Percentiles rank a stretch among this genome's conserved stretches.
These are phyloP conservation scores for Hyposoter didymator DNA, from an alignment of 2,888 invertebrate genomes.

Conservation along the genomic window DNA sequence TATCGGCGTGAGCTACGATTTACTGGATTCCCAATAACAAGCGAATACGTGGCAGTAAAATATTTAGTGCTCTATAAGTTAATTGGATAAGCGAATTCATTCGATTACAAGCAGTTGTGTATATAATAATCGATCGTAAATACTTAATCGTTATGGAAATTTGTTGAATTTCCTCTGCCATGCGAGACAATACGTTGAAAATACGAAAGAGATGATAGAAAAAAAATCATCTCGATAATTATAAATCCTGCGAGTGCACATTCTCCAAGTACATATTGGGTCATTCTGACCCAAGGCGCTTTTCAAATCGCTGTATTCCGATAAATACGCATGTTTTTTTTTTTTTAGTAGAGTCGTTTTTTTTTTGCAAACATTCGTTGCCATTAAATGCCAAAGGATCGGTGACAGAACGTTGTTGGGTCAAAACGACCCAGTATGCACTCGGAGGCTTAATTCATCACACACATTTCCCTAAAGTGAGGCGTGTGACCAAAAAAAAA, in stretches of 20 bases:
- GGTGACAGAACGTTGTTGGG: no score
- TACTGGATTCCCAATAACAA: slow-evolving; percentile 32
- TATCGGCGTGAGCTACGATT: slow-evolving; percentile 7
- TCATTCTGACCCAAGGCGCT: no score
- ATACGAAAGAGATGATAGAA: neutral
- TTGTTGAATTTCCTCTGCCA: neutral
- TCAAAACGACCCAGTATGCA: no score
- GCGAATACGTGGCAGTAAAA: slow-evolving; percentile 30
- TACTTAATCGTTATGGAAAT: neutral
- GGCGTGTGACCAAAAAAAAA: neutral
- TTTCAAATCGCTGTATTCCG: no score
- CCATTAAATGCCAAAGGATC: no score
- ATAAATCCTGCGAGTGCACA: no score
- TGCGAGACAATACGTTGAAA: neutral
- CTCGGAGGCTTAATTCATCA: neutral
- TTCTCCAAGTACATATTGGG: no score
- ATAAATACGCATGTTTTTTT: no score
- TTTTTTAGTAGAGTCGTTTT: no score
- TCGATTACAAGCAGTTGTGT: neutral
- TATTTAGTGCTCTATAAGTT: slow-evolving; percentile 13
- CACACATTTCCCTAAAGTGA: neutral
- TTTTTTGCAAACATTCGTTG: no score
- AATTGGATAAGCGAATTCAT: neutral
- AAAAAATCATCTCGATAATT: no score
- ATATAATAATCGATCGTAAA: neutral